Evolutionary conservation across 2,888 invertebrate species (phyloP), one percentile per base, ranked within the genome.

Genomic region (Coelogynopora nodosa): DNA sequence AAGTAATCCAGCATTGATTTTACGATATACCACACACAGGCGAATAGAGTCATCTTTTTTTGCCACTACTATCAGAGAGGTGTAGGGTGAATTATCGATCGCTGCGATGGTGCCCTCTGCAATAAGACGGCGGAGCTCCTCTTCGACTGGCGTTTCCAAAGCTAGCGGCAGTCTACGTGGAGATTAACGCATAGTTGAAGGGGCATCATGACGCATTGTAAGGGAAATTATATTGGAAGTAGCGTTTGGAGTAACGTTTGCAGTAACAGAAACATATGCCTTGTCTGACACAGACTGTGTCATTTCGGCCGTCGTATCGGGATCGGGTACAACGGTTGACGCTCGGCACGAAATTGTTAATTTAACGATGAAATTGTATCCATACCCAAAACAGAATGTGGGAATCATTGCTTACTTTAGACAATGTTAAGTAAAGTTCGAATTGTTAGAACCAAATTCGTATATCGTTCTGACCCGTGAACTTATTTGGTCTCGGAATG

Each of bases 1-100:
- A 2, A 31, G 31, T 29, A 84, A 31, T 84, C 23, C 29, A 28
- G 23, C 81, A 80, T 80, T 80, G 23, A 80, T 80, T 80, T 80
- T 80, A 80, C 81, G 81, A 80, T 80, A 80, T 13, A 13, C 81
- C 5, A 80, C 81, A 80, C 81, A 80, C 29, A 80, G 81, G 81
- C 81, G 81, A 23, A 80, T 28, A 80, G 81, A 80, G 81, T 80
- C 81, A 28, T 80, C 29, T 28, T 80, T 80, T 80, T 80, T 80
- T 80, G 29, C 81, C 23, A 80, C 29, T 28, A 80, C 81, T 27
- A 80, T 28, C 29, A 23, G 23, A 27, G 81, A 80, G 29, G 23
- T 28, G 81, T 80, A 80, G 81, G 81, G 81, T 28, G 81, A 80
- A 27, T 23, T 27, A 23, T 80, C 81, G 81, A 80, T 28, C 23